phyloP scores from a whole-genome alignment of 2,113 vertebrate genomes.

The Esox niger region DNA sequence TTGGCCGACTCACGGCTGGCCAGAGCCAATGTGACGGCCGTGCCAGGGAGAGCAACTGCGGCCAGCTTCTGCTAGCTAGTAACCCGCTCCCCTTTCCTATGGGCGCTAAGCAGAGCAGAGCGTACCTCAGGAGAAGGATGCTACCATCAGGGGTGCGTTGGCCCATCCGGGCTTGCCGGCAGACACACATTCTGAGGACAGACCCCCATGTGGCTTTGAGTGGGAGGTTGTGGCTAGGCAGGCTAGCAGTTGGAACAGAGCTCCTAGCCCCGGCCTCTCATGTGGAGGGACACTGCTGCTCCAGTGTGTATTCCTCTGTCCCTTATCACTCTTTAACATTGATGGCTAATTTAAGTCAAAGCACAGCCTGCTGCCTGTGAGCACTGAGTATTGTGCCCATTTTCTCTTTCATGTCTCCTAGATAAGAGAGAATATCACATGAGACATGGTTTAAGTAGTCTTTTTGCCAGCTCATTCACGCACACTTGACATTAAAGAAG shows the following conservation, averaged over 20 bases:
- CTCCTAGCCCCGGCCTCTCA: constrained; percentile 29
- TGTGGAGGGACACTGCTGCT: constrained; percentile 4
- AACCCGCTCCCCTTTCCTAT: constrained; percentile 27
- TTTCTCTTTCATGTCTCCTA: not conserved
- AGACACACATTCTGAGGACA: constrained; percentile 11
- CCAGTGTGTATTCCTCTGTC: constrained; percentile 3
- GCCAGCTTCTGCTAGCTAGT: not conserved
- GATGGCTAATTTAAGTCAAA: constrained; percentile 54
- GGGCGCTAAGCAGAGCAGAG: constrained; percentile 40
- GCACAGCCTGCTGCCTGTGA: constrained; percentile 24
- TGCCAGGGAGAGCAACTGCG: constrained; percentile 62
- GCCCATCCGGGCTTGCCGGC: constrained; percentile 57
- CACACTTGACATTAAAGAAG: not conserved
- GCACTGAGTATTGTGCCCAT: constrained; percentile 9
- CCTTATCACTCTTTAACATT: constrained; percentile 13
- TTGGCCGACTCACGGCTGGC: constrained; percentile 51
- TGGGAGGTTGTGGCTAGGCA: constrained; percentile 42
- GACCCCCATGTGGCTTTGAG: constrained; percentile 43
- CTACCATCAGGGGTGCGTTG: constrained; percentile 50
- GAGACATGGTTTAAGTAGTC: not conserved
- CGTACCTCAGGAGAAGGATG: constrained; percentile 57
- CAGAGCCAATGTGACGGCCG: constrained; percentile 40
- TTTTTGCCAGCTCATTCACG: not conserved
- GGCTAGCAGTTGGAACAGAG: constrained; percentile 21
- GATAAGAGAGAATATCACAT: not conserved